phyloP scores from a whole-genome alignment of 2,797 vertebrate genomes.

The Momotus momota region DNA sequence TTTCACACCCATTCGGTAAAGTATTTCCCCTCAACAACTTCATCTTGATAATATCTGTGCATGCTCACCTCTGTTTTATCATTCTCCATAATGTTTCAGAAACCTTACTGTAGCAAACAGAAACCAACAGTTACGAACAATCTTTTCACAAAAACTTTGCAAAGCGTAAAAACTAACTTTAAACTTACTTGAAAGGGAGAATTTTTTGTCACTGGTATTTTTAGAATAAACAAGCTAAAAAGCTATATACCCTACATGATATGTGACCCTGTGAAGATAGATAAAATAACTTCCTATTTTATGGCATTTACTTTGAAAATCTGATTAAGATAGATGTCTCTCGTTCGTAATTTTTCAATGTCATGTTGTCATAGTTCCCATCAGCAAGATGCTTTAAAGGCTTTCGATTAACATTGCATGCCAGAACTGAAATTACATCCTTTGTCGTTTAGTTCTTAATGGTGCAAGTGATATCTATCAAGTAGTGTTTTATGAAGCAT shows the following conservation, averaged over 20 bases:
- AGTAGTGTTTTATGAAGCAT: slow-evolving; percentile 84
- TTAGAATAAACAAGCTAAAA: slow-evolving; percentile 60
- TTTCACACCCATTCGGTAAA: background rate
- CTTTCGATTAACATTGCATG: slow-evolving; percentile 92
- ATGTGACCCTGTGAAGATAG: slow-evolving; percentile 78
- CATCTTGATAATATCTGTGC: background rate
- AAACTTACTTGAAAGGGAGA: slow-evolving; percentile 5
- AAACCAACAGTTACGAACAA: background rate
- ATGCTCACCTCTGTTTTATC: background rate
- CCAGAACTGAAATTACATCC: slow-evolving; percentile 87
- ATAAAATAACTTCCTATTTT: slow-evolving; percentile 87
- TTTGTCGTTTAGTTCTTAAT: slow-evolving; percentile 89
- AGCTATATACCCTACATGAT: slow-evolving; percentile 57
- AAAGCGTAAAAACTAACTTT: background rate
- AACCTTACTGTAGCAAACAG: background rate
- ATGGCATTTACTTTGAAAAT: slow-evolving; percentile 89
- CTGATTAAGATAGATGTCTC: slow-evolving; percentile 89
- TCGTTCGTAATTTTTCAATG: slow-evolving; percentile 89
- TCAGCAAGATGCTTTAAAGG: slow-evolving; percentile 90
- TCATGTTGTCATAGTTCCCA: slow-evolving; percentile 89
- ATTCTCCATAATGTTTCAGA: background rate
- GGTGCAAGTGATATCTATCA: slow-evolving; percentile 89
- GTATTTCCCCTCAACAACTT: background rate
- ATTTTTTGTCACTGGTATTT: slow-evolving; percentile 48
- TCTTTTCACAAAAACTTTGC: background rate